Evolutionary conservation across 2,888 invertebrate species (phyloP), one percentile per base, ranked within the genome.

Genomic region (Timandra comae): DNA sequence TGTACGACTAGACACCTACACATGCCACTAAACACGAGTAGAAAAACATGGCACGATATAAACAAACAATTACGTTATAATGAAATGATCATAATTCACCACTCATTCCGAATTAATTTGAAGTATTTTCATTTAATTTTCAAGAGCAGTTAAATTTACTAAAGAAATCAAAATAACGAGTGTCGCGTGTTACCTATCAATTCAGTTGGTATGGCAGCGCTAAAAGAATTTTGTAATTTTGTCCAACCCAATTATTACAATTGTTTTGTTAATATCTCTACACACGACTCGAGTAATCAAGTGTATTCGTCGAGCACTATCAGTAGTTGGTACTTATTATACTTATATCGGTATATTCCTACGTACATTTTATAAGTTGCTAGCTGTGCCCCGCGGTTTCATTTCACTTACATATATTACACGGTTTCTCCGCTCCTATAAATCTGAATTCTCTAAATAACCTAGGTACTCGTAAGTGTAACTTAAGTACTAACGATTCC

Each of bases 81-180:
- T 63, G 52, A 54, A 48, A 54, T 51, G 42, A 52, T 52, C 51
- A 49, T 55, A 57, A 52, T 56, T 46, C 54, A 52, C 55, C 52
- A 60, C 56, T 56, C 64, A 68, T 72, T 72, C 51, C 49, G 49
- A 65, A 69, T 69, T 70, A 73, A 76, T 71, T 68, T 67, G 69
- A 69, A 55, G 54, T 62, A 61, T 67, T 68, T 73, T 62, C 71
- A 75, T 73, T 75, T 62, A 60, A 69, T 71, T 70, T 60, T 49
- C 48, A 63, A 58, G 60, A 58, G 51, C 49, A 55, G 44, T 49
- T 39, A 23, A 7, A 60, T 60, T 51, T 63, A 63, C 49, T 62
- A 65, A 73, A 68, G 72, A 80, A 78, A 78, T 80, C 77, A 76
- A 79, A 79, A 77, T 78, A 73, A 71, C 64, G 51, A 55, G 55